Percentiles rank a stretch among this genome's conserved stretches.
These are phyloP conservation scores for Argyresthia goedartella DNA, from an alignment of 2,888 invertebrate species.

Conservation along the genomic window DNA sequence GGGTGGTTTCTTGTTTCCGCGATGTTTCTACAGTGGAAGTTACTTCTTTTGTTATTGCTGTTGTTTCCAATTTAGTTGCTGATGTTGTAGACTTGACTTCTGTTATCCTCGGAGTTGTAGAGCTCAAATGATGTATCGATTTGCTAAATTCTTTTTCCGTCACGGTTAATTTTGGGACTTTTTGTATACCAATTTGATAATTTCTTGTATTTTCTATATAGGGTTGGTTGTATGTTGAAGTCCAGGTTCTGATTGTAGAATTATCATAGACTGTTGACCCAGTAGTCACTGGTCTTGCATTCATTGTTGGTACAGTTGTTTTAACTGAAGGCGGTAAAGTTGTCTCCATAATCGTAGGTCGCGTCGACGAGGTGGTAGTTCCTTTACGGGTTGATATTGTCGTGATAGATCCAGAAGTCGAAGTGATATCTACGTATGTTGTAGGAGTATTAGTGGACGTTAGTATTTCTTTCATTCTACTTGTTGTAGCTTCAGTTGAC, in stretches of 20 bases:
- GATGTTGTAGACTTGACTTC: neutral
- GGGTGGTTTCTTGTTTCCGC: constrained; percentile 30
- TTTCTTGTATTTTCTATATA: too few relatives aligned
- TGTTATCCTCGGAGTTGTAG: neutral
- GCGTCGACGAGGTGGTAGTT: constrained; percentile 17
- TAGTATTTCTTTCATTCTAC: constrained; percentile 43
- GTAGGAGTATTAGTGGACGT: constrained; percentile 32
- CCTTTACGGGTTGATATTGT: constrained; percentile 9
- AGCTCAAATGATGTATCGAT: constrained; percentile 4
- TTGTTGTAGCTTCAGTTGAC: constrained; percentile 33
- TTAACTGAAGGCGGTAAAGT: constrained; percentile 15
- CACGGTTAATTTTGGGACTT: neutral
- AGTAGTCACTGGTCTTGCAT: neutral
- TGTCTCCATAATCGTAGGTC: constrained; percentile 14
- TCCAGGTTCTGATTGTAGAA: neutral
- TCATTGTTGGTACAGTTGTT: constrained; percentile 9
- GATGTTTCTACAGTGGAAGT: constrained; percentile 19
- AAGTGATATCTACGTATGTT: too few relatives aligned
- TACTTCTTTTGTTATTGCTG: constrained; percentile 12
- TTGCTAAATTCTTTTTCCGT: constrained; percentile 11
- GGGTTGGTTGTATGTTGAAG: neutral
- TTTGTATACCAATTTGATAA: too few relatives aligned
- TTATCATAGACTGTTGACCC: neutral
- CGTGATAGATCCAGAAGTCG: constrained; percentile 2
- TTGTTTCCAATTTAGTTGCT: constrained; percentile 16